phyloP scores from a whole-genome alignment of 2,113 vertebrate genomes.

The Bubo bubo region DNA sequence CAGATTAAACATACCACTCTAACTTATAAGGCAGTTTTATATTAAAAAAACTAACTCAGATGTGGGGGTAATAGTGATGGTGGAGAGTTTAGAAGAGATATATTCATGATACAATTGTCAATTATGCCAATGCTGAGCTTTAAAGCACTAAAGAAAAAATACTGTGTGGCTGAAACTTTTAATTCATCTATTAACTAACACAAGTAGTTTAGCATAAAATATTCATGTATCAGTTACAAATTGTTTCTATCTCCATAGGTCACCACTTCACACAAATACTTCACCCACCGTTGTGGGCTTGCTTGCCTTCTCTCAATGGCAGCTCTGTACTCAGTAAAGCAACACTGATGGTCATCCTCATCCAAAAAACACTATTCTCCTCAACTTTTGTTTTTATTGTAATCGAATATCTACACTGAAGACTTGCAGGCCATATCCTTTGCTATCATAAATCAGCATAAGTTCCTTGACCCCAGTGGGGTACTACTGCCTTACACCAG shows the following conservation, averaged over 20 bases:
- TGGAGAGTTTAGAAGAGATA: not conserved
- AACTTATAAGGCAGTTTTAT: not conserved
- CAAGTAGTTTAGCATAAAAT: not conserved
- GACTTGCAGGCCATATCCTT: not conserved
- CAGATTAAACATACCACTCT: not conserved
- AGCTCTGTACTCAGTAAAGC: not conserved
- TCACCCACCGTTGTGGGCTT: not conserved
- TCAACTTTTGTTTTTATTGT: not conserved
- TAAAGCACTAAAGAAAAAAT: not conserved
- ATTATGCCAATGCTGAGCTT: not conserved
- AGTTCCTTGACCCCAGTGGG: not conserved
- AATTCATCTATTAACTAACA: not conserved
- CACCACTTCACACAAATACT: not conserved
- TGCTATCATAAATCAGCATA: not conserved
- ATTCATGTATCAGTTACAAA: not conserved
- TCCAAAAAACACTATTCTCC: not conserved
- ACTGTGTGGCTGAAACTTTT: not conserved
- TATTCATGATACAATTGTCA: not conserved
- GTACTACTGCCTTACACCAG: not conserved
- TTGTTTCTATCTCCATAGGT: not conserved
- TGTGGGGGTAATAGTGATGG: accelerated
- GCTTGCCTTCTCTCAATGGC: not conserved
- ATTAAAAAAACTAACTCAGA: not conserved
- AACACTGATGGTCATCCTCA: not conserved
- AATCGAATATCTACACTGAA: not conserved